Percentiles rank a stretch among this genome's conserved stretches.
Conservation (phyloP, 2,797 vertebrate genomes). For the Hydrophis major region DNA sequence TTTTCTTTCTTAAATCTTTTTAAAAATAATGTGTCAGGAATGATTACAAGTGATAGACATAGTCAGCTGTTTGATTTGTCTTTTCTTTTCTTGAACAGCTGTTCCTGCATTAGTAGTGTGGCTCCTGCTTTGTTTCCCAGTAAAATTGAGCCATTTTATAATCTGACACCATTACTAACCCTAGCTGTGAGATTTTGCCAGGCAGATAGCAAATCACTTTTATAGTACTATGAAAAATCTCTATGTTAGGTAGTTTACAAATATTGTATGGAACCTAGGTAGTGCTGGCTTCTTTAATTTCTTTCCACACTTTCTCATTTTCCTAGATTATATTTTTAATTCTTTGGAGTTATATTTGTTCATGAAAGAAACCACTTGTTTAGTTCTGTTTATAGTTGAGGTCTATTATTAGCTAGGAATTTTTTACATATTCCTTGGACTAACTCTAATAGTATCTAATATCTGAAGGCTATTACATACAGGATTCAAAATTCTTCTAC, state of each 20-base stretch:
- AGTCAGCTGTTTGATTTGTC: slow-evolving; percentile 9
- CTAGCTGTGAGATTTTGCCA: not conserved
- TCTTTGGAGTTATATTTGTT: not conserved
- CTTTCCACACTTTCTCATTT: slow-evolving; percentile 7
- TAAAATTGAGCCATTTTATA: not conserved
- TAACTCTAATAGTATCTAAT: slow-evolving; percentile 8
- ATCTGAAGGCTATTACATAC: not conserved
- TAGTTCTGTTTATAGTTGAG: not conserved
- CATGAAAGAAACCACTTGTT: not conserved
- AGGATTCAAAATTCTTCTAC: not conserved
- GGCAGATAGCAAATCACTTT: not conserved
- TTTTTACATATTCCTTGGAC: not conserved
- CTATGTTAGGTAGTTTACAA: not conserved
- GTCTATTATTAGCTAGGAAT: not conserved
- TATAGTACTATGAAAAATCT: not conserved
- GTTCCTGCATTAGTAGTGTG: not conserved
- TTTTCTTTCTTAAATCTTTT: not conserved
- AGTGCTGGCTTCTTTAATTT: not conserved
- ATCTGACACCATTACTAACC: not conserved
- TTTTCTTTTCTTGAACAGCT: slow-evolving; percentile 23
- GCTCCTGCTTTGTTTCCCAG: not conserved
- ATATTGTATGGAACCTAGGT: not conserved
- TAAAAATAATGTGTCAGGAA: not conserved
- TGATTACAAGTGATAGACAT: slow-evolving; percentile 1
- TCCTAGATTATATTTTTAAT: slow-evolving; percentile 11